Base-by-base conservation (phyloP, 2,113 vertebrate genomes). In the Motacilla tschutschensis region DNA sequence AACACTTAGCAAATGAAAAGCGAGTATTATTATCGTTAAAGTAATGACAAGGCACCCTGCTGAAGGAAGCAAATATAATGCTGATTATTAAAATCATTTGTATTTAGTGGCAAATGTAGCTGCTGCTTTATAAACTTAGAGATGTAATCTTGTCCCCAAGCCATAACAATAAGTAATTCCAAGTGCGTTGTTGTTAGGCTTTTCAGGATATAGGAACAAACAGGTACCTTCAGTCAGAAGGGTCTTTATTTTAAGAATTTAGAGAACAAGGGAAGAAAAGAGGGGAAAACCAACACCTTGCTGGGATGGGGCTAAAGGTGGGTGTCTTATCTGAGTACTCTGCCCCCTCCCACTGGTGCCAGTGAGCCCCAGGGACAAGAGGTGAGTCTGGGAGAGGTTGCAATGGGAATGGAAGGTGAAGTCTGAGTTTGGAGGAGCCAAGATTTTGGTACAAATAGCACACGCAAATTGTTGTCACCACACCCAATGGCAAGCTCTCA, bases 31-130 rank as follows among this genome's bases (percentile, higher is more conserved):
- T 91, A 86, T 90, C 59, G 43, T 92, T 94, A 78, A 83, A 94
- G 84, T 91, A 93, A 96, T 89, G 83, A 93, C 92, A 90, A 94
- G 92, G 59, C 86, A 92, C 90, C 89, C 90, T 84, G 84, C 79
- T 92, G 94, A 87, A 94, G 84, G 94, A 92, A 90, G 85, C 81
- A 92, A 94, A 87, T 85, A 89, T 53, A 86, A 83, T 63, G 47
- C 81, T 93, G 94, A 92, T 95, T 93, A 93, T 95, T 93, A 91
- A 94, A 93, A 94, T 93, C 65, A 92, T 90, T 93, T 92, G 86
- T 94, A 93, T 89, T 93, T 88, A 93, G 91, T 78, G 85, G 91
- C 66, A 93, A 94, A 93, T 55, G 88, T 65, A 84, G 88, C 65
- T 0, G 3, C 69, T 80, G 75, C 88, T 95, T 93, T 94, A 92